phyloP scores from a whole-genome alignment of 1,140 invertebrate genomes.

The Cotesia vestalis region DNA sequence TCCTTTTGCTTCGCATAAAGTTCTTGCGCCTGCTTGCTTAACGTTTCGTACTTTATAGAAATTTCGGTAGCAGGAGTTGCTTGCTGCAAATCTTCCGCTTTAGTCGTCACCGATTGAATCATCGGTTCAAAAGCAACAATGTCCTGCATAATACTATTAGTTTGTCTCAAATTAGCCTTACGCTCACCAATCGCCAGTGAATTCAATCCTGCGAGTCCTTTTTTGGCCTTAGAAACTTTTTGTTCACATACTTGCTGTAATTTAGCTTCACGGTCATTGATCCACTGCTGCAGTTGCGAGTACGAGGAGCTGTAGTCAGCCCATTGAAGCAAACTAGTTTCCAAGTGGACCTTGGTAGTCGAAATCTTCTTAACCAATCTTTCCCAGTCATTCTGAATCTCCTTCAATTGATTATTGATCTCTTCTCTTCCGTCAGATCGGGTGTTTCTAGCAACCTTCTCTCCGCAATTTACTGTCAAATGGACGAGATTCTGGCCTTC shows the following conservation, averaged over 20 bases:
- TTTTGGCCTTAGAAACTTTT: constrained; percentile 81
- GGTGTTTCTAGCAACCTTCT: constrained; percentile 89
- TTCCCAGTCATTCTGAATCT: constrained; percentile 93
- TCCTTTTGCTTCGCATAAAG: constrained; percentile 90
- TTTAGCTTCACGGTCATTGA: constrained; percentile 92
- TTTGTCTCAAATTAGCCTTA: constrained; percentile 88
- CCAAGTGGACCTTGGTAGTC: constrained; percentile 89
- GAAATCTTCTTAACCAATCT: constrained; percentile 90
- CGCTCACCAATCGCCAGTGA: constrained; percentile 83
- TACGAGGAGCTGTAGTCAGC: constrained; percentile 94
- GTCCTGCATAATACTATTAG: constrained; percentile 92
- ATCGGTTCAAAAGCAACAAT: constrained; percentile 94
- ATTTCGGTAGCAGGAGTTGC: constrained; percentile 88
- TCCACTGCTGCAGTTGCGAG: constrained; percentile 91
- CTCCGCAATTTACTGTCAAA: constrained; percentile 88
- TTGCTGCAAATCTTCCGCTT: constrained; percentile 88
- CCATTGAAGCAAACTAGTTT: constrained; percentile 92
- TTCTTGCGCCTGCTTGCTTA: constrained; percentile 89
- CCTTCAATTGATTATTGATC: constrained; percentile 87
- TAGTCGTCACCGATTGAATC: constrained; percentile 91
- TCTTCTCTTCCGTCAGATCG: constrained; percentile 88
- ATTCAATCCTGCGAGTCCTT: constrained; percentile 78
- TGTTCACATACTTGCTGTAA: constrained; percentile 92
- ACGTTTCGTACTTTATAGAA: constrained; percentile 87
- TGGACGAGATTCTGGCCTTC: constrained; percentile 91